Conservation (phyloP, 2,888 invertebrate genomes). For the Noctua janthe region DNA sequence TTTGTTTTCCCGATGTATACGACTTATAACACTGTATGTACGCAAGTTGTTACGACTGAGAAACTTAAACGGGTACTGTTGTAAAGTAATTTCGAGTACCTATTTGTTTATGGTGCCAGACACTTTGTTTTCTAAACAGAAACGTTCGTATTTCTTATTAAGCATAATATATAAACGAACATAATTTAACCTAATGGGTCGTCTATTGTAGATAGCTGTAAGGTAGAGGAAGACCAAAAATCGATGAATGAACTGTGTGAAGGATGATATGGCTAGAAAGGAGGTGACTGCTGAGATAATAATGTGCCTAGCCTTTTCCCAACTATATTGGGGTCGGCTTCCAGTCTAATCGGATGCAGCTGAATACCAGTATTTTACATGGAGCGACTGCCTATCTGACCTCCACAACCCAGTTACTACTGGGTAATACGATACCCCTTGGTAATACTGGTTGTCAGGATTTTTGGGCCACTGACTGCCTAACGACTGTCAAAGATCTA, state of each 20-base stretch:
- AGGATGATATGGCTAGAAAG: not conserved
- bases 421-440: no score
- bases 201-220: not conserved
- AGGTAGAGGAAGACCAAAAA: not conserved
- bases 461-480: no score
- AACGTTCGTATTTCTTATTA: not conserved
- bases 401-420: no score
- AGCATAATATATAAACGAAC: not conserved
- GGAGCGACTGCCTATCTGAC: no score
- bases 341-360: no score
- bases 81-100: slow-evolving; percentile 16
- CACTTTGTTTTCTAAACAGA: not conserved
- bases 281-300: not conserved
- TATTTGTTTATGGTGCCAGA: slow-evolving; percentile 38
- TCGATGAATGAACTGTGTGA: not conserved
- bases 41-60: slow-evolving; percentile 33
- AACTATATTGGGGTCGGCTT: no score
- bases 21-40: slow-evolving; percentile 46
- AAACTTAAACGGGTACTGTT: slow-evolving; percentile 47
- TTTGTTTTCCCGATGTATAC: slow-evolving; percentile 67
- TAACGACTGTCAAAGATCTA: no score
- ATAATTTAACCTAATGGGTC: not conserved
- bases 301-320: no score
- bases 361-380: no score
- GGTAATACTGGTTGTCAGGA: no score